Percentiles rank a stretch among this genome's conserved stretches.
phyloP scores from a whole-genome alignment of 2,888 invertebrate genomes.

The Helleia helle region DNA sequence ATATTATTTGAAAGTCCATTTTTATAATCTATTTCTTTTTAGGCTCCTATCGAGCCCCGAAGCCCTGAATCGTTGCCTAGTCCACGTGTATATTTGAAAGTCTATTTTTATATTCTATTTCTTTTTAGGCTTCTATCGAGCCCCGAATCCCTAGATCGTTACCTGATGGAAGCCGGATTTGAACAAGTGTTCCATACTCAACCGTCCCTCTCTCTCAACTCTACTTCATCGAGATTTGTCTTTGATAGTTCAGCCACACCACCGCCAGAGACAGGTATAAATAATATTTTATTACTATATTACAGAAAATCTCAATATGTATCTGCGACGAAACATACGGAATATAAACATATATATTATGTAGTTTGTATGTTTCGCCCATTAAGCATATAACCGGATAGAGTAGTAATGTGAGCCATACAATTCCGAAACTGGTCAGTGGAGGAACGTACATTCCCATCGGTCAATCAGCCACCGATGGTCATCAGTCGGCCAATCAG shows the following conservation, averaged over 20 bases:
- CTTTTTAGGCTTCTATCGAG: slow-evolving; percentile 76
- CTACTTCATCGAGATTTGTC: slow-evolving; percentile 42
- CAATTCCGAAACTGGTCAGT: too few species aligned
- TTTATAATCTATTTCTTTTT: not conserved
- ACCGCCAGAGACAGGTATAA: slow-evolving; percentile 49
- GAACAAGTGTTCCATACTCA: slow-evolving; percentile 81
- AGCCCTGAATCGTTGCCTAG: slow-evolving; percentile 84
- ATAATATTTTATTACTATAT: slow-evolving; percentile 1
- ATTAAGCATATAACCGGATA: too few species aligned
- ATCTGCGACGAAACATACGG: too few species aligned
- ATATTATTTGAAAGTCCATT: not conserved
- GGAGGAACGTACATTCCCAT: too few species aligned
- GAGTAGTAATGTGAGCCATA: too few species aligned
- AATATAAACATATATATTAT: too few species aligned
- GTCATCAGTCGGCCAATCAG: too few species aligned
- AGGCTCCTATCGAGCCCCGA: slow-evolving; percentile 84
- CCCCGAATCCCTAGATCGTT: slow-evolving; percentile 88
- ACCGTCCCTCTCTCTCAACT: slow-evolving; percentile 36
- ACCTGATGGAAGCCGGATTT: slow-evolving; percentile 87
- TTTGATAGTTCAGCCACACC: slow-evolving; percentile 57
- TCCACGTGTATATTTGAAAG: not conserved
- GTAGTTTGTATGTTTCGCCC: too few species aligned
- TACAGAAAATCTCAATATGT: too few species aligned
- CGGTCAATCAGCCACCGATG: too few species aligned
- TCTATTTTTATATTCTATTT: not conserved